These are phyloP conservation scores for Cyphomyrus discorhynchus DNA, from an alignment of 2,113 vertebrate genomes.

Conservation along the genomic window DNA sequence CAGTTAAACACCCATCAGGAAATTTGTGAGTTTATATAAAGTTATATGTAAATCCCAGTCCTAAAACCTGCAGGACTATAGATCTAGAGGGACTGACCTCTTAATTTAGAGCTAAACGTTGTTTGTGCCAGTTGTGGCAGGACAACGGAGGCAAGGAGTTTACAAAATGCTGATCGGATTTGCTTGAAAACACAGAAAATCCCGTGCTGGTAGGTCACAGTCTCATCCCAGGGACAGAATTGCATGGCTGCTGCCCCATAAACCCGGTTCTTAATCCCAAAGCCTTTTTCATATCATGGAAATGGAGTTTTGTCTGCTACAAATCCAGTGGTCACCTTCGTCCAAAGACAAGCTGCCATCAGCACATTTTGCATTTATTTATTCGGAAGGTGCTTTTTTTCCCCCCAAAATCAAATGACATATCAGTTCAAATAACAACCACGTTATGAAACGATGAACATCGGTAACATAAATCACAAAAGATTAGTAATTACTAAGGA, in stretches of 20 bases:
- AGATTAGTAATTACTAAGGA: background rate
- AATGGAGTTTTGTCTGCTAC: constrained; percentile 36
- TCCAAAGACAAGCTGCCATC: constrained; percentile 25
- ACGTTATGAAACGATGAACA: background rate
- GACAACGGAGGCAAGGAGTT: background rate
- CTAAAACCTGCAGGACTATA: background rate
- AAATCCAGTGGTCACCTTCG: background rate
- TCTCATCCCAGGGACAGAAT: constrained; percentile 38
- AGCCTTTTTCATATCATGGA: constrained; percentile 47
- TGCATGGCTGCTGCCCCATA: constrained; percentile 48
- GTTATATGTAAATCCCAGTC: background rate
- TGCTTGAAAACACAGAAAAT: constrained; percentile 63
- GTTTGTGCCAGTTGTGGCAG: background rate
- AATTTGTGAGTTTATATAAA: background rate
- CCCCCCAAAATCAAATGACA: background rate
- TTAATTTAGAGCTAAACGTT: background rate
- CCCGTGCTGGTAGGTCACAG: constrained; percentile 46
- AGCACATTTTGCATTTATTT: constrained; percentile 24
- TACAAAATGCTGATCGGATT: constrained; percentile 49
- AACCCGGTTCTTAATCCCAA: constrained; percentile 66
- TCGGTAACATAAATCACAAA: background rate
- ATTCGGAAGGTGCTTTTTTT: background rate
- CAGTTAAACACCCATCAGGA: background rate
- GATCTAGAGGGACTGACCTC: background rate
- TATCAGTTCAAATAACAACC: background rate